Conservation (phyloP, 2,113 vertebrate species). For the Himantopus leucocephalus region DNA sequence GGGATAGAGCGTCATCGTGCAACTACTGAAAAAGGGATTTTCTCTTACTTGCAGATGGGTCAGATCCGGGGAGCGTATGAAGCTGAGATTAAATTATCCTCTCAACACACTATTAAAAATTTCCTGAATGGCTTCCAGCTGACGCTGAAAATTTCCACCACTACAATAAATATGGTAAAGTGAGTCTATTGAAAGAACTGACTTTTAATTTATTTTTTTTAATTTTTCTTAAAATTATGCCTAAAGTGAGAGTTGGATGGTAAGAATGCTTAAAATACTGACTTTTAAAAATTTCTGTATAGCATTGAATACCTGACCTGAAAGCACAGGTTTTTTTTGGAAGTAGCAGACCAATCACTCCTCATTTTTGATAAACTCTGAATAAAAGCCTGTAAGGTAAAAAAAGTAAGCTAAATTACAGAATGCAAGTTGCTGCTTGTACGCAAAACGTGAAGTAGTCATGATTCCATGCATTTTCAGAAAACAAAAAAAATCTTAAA, state of each 20-base stretch:
- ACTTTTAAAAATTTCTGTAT: not conserved
- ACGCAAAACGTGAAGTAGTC: not conserved
- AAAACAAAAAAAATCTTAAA: not conserved
- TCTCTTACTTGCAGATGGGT: constrained; percentile 25
- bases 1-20: not conserved
- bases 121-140: constrained; percentile 43
- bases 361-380: not conserved
- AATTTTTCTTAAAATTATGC: not conserved
- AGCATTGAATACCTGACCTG: not conserved
- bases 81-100: constrained; percentile 36
- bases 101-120: constrained; percentile 42
- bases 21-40: not conserved
- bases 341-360: not conserved
- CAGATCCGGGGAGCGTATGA: not conserved
- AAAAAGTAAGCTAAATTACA: not conserved
- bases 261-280: not conserved
- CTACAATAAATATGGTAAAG: not conserved
- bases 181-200: not conserved
- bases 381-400: not conserved
- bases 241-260: not conserved
- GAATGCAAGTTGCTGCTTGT: not conserved
- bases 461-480: not conserved
- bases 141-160: constrained; percentile 24
- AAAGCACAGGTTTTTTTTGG: not conserved
- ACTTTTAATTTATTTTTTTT: not conserved